Conservation (phyloP, 1,140 invertebrate species). For the Heliconius melpomene region DNA sequence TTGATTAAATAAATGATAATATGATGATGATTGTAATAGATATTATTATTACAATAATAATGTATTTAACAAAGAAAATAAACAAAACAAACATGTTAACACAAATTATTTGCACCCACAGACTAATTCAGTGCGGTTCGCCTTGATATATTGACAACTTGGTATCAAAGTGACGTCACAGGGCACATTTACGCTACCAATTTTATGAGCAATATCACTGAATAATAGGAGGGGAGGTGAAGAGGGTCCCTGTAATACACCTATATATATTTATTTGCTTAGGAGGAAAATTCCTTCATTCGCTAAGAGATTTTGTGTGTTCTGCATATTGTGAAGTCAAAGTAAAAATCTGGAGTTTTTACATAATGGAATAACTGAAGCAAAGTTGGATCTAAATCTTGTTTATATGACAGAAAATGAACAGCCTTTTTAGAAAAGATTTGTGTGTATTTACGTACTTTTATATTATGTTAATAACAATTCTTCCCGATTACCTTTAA, state of each 20-base stretch:
- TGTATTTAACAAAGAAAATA: background rate
- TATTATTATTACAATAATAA: background rate
- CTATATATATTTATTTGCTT: conserved; percentile 41
- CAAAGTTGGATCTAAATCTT: conserved; percentile 14
- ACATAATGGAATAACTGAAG: conserved; percentile 28
- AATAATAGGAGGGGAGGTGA: conserved; percentile 54
- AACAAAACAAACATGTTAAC: conserved; percentile 16
- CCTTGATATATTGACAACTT: conserved; percentile 41
- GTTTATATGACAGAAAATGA: conserved; percentile 17
- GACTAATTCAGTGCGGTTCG: conserved; percentile 32
- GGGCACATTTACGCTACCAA: conserved; percentile 55
- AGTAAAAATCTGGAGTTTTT: conserved; percentile 38
- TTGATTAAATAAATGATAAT: too few species aligned
- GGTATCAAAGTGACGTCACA: conserved; percentile 48
- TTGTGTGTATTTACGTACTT: background rate
- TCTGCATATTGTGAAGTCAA: conserved; percentile 48
- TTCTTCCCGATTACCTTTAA: too few species aligned
- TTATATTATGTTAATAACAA: background rate
- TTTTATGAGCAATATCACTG: conserved; percentile 67
- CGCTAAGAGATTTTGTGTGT: conserved; percentile 54
- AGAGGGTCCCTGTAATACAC: conserved; percentile 43
- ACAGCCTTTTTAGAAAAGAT: background rate
- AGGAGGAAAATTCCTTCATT: conserved; percentile 46
- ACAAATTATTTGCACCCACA: conserved; percentile 19
- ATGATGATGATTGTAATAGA: background rate